Percentiles rank a stretch among this genome's conserved stretches.
Evolutionary conservation across 2,797 vertebrate genomes (phyloP).

Genomic region (Carcharodon carcharias): DNA sequence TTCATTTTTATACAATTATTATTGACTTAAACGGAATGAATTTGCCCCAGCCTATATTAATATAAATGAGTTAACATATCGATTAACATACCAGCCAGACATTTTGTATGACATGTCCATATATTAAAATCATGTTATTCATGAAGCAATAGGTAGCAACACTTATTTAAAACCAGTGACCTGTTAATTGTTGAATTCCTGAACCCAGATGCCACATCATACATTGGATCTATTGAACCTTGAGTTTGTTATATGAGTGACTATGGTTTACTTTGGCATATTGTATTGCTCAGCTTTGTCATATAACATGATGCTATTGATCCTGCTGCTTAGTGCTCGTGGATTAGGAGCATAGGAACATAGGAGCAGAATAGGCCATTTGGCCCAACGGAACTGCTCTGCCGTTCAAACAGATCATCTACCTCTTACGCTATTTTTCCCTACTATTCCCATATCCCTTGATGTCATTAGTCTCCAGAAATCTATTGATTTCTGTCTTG

Average conservation of each 20-base stretch:
- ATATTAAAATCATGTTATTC: conserved; percentile 17
- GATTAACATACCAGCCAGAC: not conserved
- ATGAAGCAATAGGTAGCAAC: not conserved
- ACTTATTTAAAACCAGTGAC: not conserved
- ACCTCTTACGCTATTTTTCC: no score
- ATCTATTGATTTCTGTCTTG: no score
- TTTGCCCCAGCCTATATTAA: not conserved
- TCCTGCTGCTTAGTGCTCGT: not conserved
- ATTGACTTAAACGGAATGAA: not conserved
- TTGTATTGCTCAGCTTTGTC: no score
- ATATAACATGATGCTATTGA: not conserved
- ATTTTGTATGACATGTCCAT: not conserved
- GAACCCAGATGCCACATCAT: no score
- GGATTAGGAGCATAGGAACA: no score
- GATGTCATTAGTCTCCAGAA: no score
- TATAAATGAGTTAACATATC: not conserved
- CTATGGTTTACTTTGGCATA: not conserved
- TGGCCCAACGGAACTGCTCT: no score
- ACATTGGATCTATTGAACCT: not conserved
- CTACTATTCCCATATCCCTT: no score
- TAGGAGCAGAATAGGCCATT: no score
- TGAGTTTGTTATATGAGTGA: not conserved
- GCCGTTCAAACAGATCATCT: no score
- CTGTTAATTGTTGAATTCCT: not conserved
- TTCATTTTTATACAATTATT: not conserved